Base-by-base conservation (phyloP, 2,113 vertebrate genomes). In the Bubalus kerabau region DNA sequence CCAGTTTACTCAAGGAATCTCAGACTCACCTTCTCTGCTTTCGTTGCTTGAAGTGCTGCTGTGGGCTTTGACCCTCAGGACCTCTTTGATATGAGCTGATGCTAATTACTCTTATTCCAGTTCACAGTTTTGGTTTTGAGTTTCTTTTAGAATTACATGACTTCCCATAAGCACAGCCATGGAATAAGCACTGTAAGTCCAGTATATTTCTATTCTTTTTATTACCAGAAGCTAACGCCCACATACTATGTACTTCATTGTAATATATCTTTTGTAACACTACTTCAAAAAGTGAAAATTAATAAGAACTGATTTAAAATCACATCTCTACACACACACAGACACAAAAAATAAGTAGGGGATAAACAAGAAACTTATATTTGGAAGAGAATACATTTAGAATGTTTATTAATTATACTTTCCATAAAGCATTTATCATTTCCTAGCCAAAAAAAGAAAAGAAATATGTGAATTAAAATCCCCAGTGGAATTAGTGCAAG, bases 391-490 rank as follows among this genome's bases (percentile, higher is more conserved):
- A 43, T 86, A 32, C 21, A 9, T 60, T 95, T 84, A 76, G 57
- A 82, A 83, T 80, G 32, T 52, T 86, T 93, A 87, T 90, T 92
- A 94, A 90, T 40, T 91, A 71, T 62, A 71, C 2, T 93, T 82
- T 9, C 43, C 43, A 86, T 28, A 95, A 76, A 91, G 50, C 23
- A 62, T 23, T 89, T 94, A 62, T 80, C 71, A 90, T 85, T 93
- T 95, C 84, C 36, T 90, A 59, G 67, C 28, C 14, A 43, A 23
- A 14, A 56, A 76, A 24, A 1, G 28, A 15, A 71, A 71, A 71
- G 19, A 26, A 90, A 64, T 60, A 23, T 96, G 32, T 40, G 43
- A 82, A 96, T 97, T 85, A 85, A 97, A 96, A 76, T 90, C 92
- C 64, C 15, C 24, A 92, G 80, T 84, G 21, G 62, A 90, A 76